Evolutionary conservation across 2,797 vertebrate genomes (phyloP).

Genomic region (Cynopterus sphinx): DNA sequence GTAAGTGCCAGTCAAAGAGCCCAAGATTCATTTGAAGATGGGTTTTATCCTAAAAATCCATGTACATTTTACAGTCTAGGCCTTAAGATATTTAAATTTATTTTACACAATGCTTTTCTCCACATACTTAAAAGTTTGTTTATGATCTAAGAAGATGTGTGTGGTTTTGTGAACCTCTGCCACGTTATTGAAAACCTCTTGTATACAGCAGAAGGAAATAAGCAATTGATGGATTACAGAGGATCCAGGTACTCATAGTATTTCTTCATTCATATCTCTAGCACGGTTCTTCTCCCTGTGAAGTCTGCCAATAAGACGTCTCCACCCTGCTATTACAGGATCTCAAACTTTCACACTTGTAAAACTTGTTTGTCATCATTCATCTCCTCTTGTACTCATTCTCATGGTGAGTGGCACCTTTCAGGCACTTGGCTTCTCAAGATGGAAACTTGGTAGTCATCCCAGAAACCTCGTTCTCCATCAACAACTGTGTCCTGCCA

Average conservation of each 20-base stretch:
- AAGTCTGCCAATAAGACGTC: not conserved
- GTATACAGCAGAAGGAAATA: not conserved
- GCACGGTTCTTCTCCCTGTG: not conserved
- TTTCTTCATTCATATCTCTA: not conserved
- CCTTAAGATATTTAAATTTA: not conserved
- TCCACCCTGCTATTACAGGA: not conserved
- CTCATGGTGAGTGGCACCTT: constrained; percentile 32
- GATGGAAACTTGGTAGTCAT: constrained; percentile 20
- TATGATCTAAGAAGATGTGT: not conserved
- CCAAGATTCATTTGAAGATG: not conserved
- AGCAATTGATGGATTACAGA: not conserved
- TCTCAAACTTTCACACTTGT: not conserved
- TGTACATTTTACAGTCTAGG: not conserved
- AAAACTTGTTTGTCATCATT: not conserved
- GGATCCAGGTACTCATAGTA: not conserved
- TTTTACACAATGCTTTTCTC: not conserved
- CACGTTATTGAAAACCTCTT: not conserved
- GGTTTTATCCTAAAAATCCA: not conserved
- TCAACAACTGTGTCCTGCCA: not conserved
- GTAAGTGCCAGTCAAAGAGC: not conserved
- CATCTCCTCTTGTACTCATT: not conserved
- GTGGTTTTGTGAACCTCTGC: not conserved
- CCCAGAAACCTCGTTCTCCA: not conserved
- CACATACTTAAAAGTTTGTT: not conserved
- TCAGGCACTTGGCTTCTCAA: constrained; percentile 11